A percentile compares a stretch with the other conserved stretches of the same genome.
These are phyloP conservation scores for Antheraea mylitta DNA, from an alignment of 1,140 invertebrate species.

Conservation along the genomic window DNA sequence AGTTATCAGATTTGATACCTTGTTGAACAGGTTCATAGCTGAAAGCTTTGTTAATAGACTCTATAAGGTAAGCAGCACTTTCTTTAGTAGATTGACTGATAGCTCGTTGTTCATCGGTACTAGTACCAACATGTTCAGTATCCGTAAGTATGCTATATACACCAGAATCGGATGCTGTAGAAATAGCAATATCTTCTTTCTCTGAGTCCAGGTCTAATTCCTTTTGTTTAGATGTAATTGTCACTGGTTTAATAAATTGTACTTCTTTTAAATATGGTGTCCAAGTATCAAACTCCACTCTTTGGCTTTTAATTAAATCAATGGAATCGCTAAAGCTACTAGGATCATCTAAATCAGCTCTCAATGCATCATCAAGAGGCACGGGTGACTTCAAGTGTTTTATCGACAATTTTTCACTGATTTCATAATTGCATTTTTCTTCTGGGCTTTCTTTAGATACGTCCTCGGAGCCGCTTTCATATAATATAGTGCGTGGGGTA, in stretches of 20 bases:
- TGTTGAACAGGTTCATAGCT: conserved; percentile 57
- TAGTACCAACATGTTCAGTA: conserved; percentile 17
- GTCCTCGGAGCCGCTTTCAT: conserved; percentile 62
- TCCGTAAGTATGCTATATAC: conserved; percentile 37
- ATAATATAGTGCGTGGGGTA: conserved; percentile 27
- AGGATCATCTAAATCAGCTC: conserved; percentile 5
- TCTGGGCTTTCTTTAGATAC: conserved; percentile 68
- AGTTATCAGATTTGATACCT: conserved; percentile 61
- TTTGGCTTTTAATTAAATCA: conserved; percentile 23
- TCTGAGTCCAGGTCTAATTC: conserved; percentile 21
- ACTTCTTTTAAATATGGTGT: conserved; percentile 27
- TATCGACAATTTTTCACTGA: conserved; percentile 52
- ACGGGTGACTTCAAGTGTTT: neutral
- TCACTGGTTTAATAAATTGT: conserved; percentile 5
- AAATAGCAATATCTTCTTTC: conserved; percentile 38
- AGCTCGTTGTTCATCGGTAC: conserved; percentile 18
- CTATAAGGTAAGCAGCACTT: conserved; percentile 43
- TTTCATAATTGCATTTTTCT: conserved; percentile 71
- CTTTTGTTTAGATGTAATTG: conserved; percentile 15
- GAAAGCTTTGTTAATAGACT: conserved; percentile 64
- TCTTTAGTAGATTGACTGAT: conserved; percentile 28
- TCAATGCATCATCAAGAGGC: neutral
- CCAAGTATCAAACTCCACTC: conserved; percentile 16
- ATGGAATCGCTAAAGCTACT: conserved; percentile 15
- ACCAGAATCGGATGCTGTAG: conserved; percentile 43